Percentiles rank a stretch among this genome's conserved stretches.
Evolutionary conservation across 1,140 invertebrate species (phyloP).

Genomic region (Copidosoma floridanum): DNA sequence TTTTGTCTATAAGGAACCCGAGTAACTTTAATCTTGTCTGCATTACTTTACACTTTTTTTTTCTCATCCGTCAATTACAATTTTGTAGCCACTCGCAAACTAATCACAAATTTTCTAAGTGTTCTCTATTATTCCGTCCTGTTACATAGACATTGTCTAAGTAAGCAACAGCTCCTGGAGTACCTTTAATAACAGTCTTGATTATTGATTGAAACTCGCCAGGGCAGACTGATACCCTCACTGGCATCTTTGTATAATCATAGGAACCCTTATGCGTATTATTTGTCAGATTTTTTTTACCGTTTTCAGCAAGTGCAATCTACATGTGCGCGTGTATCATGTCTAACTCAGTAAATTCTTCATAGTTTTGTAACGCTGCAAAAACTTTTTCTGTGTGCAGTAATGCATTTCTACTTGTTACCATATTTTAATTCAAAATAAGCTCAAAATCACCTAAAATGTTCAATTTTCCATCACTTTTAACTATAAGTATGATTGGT

Average conservation of each 20-base stretch:
- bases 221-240: constrained; percentile 40
- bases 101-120: background rate
- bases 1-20: too few relatives aligned
- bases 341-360: constrained; percentile 8
- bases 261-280: constrained; percentile 33
- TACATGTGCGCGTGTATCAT: constrained; percentile 23
- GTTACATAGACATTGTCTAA: constrained; percentile 24
- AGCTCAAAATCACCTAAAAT: constrained; percentile 25
- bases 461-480: constrained; percentile 40
- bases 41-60: too few relatives aligned
- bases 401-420: background rate
- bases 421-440: background rate
- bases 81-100: constrained; percentile 15
- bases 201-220: constrained; percentile 51
- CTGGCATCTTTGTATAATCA: constrained; percentile 37
- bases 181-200: constrained; percentile 39
- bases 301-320: constrained; percentile 14
- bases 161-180: constrained; percentile 22
- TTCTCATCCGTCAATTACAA: too few relatives aligned
- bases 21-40: too few relatives aligned
- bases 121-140: background rate
- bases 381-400: constrained; percentile 19
- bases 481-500: constrained; percentile 49
- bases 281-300: constrained; percentile 13
- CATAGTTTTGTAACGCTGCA: constrained; percentile 1